A percentile compares a stretch with the other conserved stretches of the same genome.
These are phyloP conservation scores for Myrmecophaga tridactyla DNA, from an alignment of 2,113 vertebrate genomes.

Conservation along the genomic window DNA sequence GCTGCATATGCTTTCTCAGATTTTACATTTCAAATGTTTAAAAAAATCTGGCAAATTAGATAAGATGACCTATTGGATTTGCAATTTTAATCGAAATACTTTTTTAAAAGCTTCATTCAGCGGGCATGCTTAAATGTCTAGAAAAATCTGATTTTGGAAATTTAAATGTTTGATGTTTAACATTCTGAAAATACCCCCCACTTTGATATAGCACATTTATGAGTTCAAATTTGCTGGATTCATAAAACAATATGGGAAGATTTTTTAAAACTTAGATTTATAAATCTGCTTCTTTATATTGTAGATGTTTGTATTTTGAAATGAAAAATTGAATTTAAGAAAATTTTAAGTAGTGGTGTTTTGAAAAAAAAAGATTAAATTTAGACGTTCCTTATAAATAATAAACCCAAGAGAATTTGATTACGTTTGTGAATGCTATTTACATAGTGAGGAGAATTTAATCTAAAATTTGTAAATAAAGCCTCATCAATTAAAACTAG, in stretches of 20 bases:
- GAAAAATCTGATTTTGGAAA: background rate
- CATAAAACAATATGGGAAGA: background rate
- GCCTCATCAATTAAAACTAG: background rate
- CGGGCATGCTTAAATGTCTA: background rate
- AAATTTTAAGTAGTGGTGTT: background rate
- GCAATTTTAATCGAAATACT: background rate
- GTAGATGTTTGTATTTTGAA: slow-evolving; percentile 1
- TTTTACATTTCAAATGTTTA: background rate
- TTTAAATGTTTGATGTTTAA: background rate
- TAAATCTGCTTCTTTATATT: background rate
- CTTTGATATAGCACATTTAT: background rate
- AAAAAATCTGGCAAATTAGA: background rate
- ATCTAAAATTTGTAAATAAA: background rate
- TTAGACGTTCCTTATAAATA: background rate
- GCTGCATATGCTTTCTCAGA: background rate
- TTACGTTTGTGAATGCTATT: background rate
- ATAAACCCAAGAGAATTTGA: background rate
- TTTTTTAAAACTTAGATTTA: background rate
- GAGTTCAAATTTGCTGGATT: background rate
- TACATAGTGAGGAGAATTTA: background rate
- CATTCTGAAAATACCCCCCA: background rate
- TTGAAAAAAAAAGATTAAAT: background rate
- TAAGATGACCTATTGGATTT: background rate
- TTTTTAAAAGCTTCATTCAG: background rate
- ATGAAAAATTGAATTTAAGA: background rate